A percentile compares a stretch with the other conserved stretches of the same genome.
phyloP scores from a whole-genome alignment of 2,888 invertebrate genomes.

The Rhodophaea formosa region DNA sequence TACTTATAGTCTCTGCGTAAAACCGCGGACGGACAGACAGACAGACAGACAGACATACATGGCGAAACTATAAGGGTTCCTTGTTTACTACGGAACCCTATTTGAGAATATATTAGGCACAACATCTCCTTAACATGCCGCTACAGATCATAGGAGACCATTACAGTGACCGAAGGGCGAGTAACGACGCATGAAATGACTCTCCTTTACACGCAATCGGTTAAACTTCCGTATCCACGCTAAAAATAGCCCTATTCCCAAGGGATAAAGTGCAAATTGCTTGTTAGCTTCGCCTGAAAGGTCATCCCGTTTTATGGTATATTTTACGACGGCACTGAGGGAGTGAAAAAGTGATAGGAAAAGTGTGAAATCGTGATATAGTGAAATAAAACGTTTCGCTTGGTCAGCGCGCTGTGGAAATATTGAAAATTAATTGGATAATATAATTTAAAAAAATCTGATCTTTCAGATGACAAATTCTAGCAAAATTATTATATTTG shows the following conservation, averaged over 20 bases:
- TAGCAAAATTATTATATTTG: no score
- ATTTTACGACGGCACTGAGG: not conserved
- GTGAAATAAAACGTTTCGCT: not conserved
- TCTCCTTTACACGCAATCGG: not conserved
- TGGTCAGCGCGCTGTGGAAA: not conserved
- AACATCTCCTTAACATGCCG: not conserved
- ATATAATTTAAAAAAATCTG: no score
- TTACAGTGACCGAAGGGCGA: slow-evolving; percentile 13
- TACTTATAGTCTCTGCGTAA: no score
- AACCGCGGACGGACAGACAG: no score
- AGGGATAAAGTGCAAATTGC: not conserved
- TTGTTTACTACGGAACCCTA: no score
- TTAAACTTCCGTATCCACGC: not conserved
- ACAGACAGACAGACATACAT: no score
- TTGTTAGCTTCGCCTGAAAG: not conserved
- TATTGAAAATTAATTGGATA: not conserved
- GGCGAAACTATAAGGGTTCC: no score
- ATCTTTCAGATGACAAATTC: no score
- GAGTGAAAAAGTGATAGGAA: not conserved
- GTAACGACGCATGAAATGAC: slow-evolving; percentile 18
- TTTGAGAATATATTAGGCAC: no score
- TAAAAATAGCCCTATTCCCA: not conserved
- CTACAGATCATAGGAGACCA: not conserved
- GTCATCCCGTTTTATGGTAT: not conserved
- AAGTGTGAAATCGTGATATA: not conserved